Base-by-base conservation (phyloP, 2,113 vertebrate genomes). In the Phalacrocorax pelagicus region DNA sequence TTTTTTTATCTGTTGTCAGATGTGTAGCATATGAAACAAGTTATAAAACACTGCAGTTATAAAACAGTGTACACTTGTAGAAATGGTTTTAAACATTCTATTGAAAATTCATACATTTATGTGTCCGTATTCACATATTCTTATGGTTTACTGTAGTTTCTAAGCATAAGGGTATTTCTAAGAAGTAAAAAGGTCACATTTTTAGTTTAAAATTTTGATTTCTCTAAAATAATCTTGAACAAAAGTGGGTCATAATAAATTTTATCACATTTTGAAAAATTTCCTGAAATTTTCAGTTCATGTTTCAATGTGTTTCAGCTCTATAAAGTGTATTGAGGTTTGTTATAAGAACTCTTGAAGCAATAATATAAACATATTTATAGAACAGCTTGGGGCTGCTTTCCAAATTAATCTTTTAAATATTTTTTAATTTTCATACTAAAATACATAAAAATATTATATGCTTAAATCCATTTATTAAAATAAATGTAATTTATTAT, bases 131-230 rank as follows among this genome's bases (percentile, higher is more conserved):
- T 70, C 42, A 58, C 14, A 38, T 49, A 59, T 74, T 57, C 11
- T 49, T 88, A 26, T 9, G 4, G 5, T 46, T 61, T 70, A 5
- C 30, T 46, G 9, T 5, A 12, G 66, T 58, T 88, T 80, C 30
- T 62, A 59, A 32, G 7, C 0, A 1, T 5, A 77, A 40, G 18
- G 4, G 0, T 26, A 38, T 66, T 66, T 44, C 9, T 4, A 63
- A 75, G 17, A 49, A 54, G 12, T 11, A 23, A 57, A 67, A 89
- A 32, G 4, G 2, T 40, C 9, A 49, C 20, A 38, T 55, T 52
- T 91, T 79, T 21, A n/a, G 67, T 67, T 61, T 52, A 57, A 46
- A 9, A 46, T 46, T 46, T 17, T 46, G 0, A 1, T 46, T 65
- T 70, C 10, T 30, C 12, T 72, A 54, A 90, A 80, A 85, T 18